These are phyloP conservation scores for Orientallactaga bullata DNA, from an alignment of 2,113 vertebrate genomes.

Conservation along the genomic window DNA sequence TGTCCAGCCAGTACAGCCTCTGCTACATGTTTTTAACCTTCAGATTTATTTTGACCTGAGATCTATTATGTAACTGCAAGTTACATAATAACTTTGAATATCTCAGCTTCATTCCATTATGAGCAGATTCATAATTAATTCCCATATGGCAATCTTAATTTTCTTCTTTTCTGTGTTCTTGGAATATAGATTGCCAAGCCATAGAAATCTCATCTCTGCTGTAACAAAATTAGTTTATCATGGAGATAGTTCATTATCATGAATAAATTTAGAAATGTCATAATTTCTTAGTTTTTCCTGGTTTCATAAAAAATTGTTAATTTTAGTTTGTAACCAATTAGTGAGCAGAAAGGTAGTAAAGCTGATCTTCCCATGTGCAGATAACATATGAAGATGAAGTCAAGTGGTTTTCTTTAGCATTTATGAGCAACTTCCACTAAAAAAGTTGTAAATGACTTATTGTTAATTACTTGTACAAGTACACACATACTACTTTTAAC, in stretches of 20 bases:
- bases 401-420: constrained; percentile 36
- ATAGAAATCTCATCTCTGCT: not conserved
- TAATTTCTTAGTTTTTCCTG: not conserved
- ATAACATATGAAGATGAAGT: constrained; percentile 6
- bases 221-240: constrained; percentile 64
- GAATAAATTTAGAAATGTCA: constrained; percentile 34
- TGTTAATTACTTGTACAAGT: constrained; percentile 32
- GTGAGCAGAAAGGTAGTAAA: constrained; percentile 30
- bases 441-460: constrained; percentile 30
- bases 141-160: constrained; percentile 36
- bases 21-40: not conserved
- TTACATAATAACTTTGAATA: constrained; percentile 24
- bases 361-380: constrained; percentile 21
- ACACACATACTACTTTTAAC: not conserved
- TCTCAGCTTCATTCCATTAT: constrained; percentile 38
- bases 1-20: too few relatives aligned
- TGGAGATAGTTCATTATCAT: constrained; percentile 28
- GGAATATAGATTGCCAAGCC: constrained; percentile 29
- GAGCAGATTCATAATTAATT: constrained; percentile 52
- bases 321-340: constrained; percentile 49
- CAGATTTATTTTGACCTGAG: constrained; percentile 4
- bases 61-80: not conserved
- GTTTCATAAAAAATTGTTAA: constrained; percentile 52
- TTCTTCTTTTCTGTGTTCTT: constrained; percentile 30
- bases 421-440: constrained; percentile 4